Percentiles rank a stretch among this genome's conserved stretches.
Evolutionary conservation across 2,113 vertebrate genomes (phyloP).

Genomic region (Paedocypris sp.): DNA sequence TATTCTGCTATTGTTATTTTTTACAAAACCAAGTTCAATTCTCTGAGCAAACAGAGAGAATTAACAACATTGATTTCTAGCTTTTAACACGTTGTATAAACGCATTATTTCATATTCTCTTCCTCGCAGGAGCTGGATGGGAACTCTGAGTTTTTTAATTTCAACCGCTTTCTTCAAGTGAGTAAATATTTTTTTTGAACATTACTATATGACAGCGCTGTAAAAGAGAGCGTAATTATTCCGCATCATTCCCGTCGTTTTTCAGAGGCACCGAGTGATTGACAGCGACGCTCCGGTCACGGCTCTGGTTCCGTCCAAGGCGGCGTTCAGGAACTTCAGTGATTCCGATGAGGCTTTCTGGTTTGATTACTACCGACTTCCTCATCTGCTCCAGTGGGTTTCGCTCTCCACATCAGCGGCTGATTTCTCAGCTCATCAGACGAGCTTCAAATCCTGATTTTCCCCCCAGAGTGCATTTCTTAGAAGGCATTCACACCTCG

Average conservation of each 20-base stretch:
- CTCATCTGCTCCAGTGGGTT: conserved; percentile 66
- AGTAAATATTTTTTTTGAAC: conserved; percentile 28
- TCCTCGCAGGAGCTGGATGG: conserved; percentile 70
- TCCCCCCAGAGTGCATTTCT: conserved; percentile 70
- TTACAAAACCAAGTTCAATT: no score
- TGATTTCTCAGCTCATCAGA: not conserved
- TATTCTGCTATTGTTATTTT: no score
- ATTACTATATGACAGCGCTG: not conserved
- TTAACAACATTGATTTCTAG: no score
- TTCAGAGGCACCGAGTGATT: conserved; percentile 21
- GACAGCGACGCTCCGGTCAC: conserved; percentile 66
- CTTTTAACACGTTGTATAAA: no score
- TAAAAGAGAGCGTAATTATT: not conserved
- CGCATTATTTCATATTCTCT: not conserved
- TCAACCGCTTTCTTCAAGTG: conserved; percentile 68
- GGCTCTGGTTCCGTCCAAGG: conserved; percentile 64
- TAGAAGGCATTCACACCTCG: conserved; percentile 62
- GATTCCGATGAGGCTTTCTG: conserved; percentile 57
- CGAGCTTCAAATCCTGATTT: not conserved
- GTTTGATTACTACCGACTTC: conserved; percentile 57
- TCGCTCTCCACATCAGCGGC: not conserved
- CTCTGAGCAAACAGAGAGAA: no score
- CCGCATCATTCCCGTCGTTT: conserved; percentile 9
- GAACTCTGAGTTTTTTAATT: conserved; percentile 53
- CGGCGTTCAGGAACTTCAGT: conserved; percentile 57